Evolutionary conservation across 2,888 invertebrate genomes (phyloP), one percentile per base, ranked within the genome.

Genomic region (Philaethria dido): DNA sequence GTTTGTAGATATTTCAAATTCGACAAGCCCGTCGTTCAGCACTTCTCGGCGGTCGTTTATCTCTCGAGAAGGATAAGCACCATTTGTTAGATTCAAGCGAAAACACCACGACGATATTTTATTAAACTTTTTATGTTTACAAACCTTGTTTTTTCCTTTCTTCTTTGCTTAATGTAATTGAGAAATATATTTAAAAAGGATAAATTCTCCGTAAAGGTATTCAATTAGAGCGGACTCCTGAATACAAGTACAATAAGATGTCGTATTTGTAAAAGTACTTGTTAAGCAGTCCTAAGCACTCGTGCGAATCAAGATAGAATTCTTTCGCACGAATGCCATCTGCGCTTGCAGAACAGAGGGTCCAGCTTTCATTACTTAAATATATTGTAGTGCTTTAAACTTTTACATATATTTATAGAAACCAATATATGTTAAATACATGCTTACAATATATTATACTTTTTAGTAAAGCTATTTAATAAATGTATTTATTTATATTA

Each of bases 1-100:
- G 70, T 64, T 63, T 52, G 62, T 36, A 62, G 62, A 78, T 80
- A 81, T 80, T 80, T 81, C 74, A 78, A 79, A 80, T 69, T 70
- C 84, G 84, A 84, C 83, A 80, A 80, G 82, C 81, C 81, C 83
- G 82, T 84, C 83, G 82, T 79, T 79, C 78, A 78, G 83, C 83
- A 81, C 85, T 83, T 82, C 82, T 82, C 84, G 78, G 76, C 76
- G 75, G 75, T 75, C 83, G 80, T 82, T 84, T 83, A 84, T 84
- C 78, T 78, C 76, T 78, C 79, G 82, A 82, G 85, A 83, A 80
- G 79, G 81, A 87, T 85, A 85, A 85, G 83, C 77, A 78, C 79
- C 82, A 84, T 86, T 87, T 85, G 83, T 84, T 82, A 80, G 78
- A 77, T 74, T 73, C 76, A 76, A 78, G 79, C 78, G 79, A 77